Evolutionary conservation across 2,113 vertebrate genomes (phyloP).

Genomic region (Euleptes europaea): DNA sequence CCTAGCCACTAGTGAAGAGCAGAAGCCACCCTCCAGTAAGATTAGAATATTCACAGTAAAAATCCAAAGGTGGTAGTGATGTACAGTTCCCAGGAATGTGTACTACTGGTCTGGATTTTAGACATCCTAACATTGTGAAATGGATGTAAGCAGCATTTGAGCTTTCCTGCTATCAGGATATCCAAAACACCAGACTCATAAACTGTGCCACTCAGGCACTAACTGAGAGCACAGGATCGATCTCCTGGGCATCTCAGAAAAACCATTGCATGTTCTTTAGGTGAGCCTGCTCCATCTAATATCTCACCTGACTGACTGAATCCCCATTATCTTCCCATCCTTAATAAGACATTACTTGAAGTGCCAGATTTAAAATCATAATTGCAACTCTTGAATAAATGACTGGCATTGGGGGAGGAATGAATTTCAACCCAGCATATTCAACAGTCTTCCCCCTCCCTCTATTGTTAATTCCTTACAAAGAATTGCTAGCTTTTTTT

Average conservation of each 20-base stretch:
- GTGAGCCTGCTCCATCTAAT: neutral
- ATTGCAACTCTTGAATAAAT: constrained; percentile 3
- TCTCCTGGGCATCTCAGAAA: neutral
- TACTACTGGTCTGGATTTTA: neutral
- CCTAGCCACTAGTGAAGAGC: no score
- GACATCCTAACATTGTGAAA: neutral
- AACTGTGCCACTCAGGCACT: neutral
- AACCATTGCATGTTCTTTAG: neutral
- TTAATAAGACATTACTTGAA: neutral
- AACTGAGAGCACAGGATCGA: neutral
- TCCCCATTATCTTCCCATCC: neutral
- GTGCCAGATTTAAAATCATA: neutral
- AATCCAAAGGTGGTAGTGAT: no score
- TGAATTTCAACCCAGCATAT: constrained; percentile 5
- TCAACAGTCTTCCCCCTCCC: neutral
- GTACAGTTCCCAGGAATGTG: neutral
- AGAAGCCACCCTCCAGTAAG: neutral
- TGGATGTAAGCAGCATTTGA: no score
- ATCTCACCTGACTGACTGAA: neutral
- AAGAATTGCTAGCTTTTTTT: neutral
- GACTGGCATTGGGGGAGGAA: neutral
- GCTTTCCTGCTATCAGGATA: neutral
- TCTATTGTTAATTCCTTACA: neutral
- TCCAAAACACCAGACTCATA: neutral
- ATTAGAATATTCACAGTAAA: neutral